A percentile compares a stretch with the other conserved stretches of the same genome.
Conservation (phyloP, 2,797 vertebrate genomes). For the Paratrypauchen microcephalus region DNA sequence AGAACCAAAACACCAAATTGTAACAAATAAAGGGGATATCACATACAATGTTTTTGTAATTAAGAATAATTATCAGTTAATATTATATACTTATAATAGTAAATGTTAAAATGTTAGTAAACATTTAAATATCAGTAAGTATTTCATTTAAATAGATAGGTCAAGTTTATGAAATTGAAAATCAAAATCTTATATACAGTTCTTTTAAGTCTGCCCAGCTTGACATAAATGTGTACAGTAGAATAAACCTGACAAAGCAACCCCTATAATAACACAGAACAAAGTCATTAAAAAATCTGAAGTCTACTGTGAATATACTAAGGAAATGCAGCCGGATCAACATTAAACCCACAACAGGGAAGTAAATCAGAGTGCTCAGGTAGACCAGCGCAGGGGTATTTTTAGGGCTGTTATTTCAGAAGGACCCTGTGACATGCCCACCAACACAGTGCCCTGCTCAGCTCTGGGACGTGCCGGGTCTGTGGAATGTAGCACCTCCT, state of each 20-base stretch:
- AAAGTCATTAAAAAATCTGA: neutral
- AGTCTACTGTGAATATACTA: neutral
- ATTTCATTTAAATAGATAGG: too few relatives aligned
- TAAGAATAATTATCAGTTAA: too few relatives aligned
- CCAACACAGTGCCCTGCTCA: conserved; percentile 75
- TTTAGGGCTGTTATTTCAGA: conserved; percentile 70
- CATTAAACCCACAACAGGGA: conserved; percentile 32
- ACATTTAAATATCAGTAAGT: too few relatives aligned
- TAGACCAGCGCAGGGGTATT: conserved; percentile 54
- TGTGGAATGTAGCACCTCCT: conserved; percentile 77
- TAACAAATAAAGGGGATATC: too few relatives aligned
- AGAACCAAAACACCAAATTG: too few relatives aligned
- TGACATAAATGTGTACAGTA: neutral
- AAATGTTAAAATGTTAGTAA: too few relatives aligned
- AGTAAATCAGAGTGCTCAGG: conserved; percentile 50
- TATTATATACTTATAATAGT: too few relatives aligned
- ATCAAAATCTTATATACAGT: too few relatives aligned
- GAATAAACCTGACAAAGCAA: neutral
- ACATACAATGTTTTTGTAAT: too few relatives aligned
- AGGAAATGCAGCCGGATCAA: conserved; percentile 11
- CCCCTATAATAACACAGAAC: neutral
- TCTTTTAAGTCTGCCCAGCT: neutral
- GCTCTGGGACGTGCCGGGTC: conserved; percentile 67
- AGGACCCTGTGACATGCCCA: conserved; percentile 73
- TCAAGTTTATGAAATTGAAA: too few relatives aligned